These are phyloP conservation scores for Aplidium turbinatum DNA, from an alignment of 23 tunicate genomes.

Conservation along the genomic window DNA sequence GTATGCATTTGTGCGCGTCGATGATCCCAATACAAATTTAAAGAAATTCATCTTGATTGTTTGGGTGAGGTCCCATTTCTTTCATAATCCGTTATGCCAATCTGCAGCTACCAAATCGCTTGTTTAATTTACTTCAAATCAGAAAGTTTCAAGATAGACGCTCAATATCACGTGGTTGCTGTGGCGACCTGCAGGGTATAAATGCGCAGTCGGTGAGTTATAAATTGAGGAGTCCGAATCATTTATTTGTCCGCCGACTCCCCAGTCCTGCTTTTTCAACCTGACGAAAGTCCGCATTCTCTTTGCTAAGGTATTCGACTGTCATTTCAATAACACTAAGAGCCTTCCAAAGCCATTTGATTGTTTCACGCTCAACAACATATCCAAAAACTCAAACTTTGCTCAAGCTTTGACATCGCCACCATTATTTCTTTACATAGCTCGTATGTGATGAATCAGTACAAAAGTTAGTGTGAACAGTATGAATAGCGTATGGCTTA, in stretches of 20 bases:
- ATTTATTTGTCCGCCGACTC: too few relatives aligned
- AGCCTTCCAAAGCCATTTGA: conserved; percentile 16
- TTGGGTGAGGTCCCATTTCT: conserved; percentile 60
- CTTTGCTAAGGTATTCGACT: conserved; percentile 1
- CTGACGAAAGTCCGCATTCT: conserved; percentile 7
- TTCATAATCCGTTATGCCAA: background rate
- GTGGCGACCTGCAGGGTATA: too few relatives aligned
- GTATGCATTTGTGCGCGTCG: conserved; percentile 84
- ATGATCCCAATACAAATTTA: conserved; percentile 85
- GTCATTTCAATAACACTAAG: conserved; percentile 10
- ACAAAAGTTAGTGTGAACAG: too few relatives aligned
- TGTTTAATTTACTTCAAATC: background rate
- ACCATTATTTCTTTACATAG: conserved; percentile 1
- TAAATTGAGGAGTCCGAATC: too few relatives aligned
- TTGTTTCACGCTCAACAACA: background rate
- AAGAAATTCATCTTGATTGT: conserved; percentile 74
- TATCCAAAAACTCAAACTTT: conserved; percentile 21
- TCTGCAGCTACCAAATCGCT: background rate
- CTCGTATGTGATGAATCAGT: too few relatives aligned
- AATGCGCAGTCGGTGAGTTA: too few relatives aligned
- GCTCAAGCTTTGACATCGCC: background rate
- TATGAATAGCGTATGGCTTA: too few relatives aligned
- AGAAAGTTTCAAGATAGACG: background rate
- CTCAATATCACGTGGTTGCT: background rate
- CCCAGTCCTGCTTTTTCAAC: conserved; percentile 1